phyloP scores from a whole-genome alignment of 2,888 invertebrate genomes.

The Gortyna flavago region DNA sequence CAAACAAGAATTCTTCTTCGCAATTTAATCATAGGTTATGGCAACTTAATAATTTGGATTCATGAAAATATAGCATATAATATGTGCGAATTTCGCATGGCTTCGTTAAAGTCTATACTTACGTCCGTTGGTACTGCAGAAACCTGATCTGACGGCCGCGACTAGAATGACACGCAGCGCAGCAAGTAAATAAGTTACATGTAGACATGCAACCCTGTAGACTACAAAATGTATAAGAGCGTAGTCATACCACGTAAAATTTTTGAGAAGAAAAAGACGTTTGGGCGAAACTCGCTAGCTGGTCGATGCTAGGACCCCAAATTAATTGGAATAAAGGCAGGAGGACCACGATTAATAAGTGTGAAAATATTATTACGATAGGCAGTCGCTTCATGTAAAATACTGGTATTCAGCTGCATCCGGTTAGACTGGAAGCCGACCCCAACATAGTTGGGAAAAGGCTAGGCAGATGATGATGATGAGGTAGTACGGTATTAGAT shows the following conservation, averaged over 20 bases:
- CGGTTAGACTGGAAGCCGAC: no score
- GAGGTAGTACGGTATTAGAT: background rate
- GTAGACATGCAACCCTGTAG: constrained; percentile 43
- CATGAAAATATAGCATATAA: constrained; percentile 29
- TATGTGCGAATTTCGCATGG: constrained; percentile 67
- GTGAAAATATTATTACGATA: no score
- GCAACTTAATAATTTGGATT: constrained; percentile 7
- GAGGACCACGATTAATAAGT: no score
- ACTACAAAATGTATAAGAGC: background rate
- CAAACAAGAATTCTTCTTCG: background rate
- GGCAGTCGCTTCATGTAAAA: no score
- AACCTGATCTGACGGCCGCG: constrained; percentile 68
- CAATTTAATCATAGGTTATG: constrained; percentile 9
- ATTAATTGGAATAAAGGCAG: background rate
- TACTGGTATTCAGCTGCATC: no score
- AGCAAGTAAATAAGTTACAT: constrained; percentile 62
- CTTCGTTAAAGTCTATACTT: constrained; percentile 74
- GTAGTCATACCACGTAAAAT: background rate
- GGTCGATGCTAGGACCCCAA: background rate
- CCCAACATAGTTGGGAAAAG: no score
- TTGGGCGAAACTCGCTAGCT: background rate
- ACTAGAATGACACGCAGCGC: constrained; percentile 68
- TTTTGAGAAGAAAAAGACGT: background rate
- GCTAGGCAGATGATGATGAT: no score
- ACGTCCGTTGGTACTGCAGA: constrained; percentile 66